phyloP scores from a whole-genome alignment of 2,113 vertebrate species.

The Chunga burmeisteri region DNA sequence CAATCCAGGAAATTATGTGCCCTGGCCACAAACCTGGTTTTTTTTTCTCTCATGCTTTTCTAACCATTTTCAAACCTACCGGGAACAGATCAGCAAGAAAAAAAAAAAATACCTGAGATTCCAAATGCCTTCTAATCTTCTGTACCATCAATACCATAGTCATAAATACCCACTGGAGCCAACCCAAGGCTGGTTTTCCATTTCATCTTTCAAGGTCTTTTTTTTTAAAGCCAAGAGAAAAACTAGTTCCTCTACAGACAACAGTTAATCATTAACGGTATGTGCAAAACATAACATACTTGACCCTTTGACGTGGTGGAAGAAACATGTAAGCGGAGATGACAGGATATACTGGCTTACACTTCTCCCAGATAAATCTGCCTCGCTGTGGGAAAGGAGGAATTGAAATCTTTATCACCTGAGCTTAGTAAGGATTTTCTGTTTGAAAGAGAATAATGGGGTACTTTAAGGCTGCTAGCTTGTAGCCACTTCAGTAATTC shows the following conservation, averaged over 20 bases:
- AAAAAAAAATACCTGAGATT: not conserved
- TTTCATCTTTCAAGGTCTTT: not conserved
- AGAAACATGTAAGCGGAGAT: not conserved
- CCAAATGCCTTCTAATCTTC: conserved; percentile 21
- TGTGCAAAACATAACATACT: not conserved
- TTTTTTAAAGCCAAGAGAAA: not conserved
- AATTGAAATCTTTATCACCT: not conserved
- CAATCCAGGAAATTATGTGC: not conserved
- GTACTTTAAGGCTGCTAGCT: not conserved
- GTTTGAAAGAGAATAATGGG: not conserved
- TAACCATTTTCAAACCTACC: not conserved
- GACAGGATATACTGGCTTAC: not conserved
- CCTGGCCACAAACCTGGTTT: not conserved
- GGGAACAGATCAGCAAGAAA: not conserved
- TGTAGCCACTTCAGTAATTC: not conserved
- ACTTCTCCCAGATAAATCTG: not conserved
- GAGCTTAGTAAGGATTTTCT: not conserved
- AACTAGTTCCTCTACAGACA: not conserved
- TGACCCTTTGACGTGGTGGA: not conserved
- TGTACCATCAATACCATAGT: not conserved
- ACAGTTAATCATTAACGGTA: conserved; percentile 35
- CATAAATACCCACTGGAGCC: not conserved
- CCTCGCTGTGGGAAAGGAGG: not conserved
- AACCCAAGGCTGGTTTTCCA: not conserved
- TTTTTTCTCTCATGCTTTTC: not conserved